Evolutionary conservation across 2,113 vertebrate species (phyloP), one percentile per base, ranked within the genome.

Genomic region (Oxyura jamaicensis): DNA sequence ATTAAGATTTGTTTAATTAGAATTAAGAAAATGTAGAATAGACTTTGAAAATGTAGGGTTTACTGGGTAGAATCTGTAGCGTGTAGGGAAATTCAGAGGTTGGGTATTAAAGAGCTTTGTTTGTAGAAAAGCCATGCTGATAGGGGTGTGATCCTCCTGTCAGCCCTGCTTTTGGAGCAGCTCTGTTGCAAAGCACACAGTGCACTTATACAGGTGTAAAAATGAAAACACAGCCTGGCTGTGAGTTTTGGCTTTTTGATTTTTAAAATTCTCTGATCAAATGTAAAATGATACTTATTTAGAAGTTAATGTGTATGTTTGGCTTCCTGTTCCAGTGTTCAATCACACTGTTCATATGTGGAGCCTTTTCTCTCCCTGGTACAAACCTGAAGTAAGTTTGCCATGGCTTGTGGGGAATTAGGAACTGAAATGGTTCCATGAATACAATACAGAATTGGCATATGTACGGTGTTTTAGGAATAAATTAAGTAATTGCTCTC

Each of bases 1-100:
- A 97, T 97, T 97, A 98, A 98, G 98, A 98, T 98, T 98, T 98
- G 98, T 98, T 98, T 98, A 98, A 99, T 98, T 99, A 98, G 98
- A 98, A 98, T 98, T 98, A 98, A 98, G 98, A 98, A 98, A 98
- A 98, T 98, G 97, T 97, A 97, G 97, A 98, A 97, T 96, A 96
- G 97, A 83, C 91, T 98, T 95, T 79, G 96, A 79, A 95, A 97
- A 96, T 79, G 86, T 96, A 94, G 96, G 72, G 91, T 91, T 76
- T 95, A 55, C 68, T 87, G 97, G 83, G 71, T 92, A 72, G 87
- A 94, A 92, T 90, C 93, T 86, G 93, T 71, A 72, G 81, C 85
- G 80, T 29, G 80, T 41, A 90, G 88, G 83, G 79, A 93, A 92
- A 81, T 78, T 78, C 39, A 56, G 55, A 86, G 92, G 86, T 86